phyloP scores from a whole-genome alignment of 2,113 vertebrate genomes.

The Clarias macrocephalus region DNA sequence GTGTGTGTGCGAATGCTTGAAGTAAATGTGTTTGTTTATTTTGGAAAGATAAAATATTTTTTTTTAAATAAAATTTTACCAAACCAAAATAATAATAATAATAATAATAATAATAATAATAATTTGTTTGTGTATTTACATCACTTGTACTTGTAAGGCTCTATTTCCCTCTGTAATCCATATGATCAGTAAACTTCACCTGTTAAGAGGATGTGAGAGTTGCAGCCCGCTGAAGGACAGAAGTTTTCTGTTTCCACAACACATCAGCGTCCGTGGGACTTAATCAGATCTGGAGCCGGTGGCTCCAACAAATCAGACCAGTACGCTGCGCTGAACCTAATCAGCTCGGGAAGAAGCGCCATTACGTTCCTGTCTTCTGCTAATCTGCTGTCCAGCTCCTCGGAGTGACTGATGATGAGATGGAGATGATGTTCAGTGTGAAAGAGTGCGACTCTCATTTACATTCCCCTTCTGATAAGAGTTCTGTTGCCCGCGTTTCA shows the following conservation, averaged over 20 bases:
- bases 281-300: background rate
- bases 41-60: too few relatives aligned
- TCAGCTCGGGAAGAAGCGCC: background rate
- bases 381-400: constrained; percentile 13
- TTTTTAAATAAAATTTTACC: background rate
- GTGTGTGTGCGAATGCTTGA: too few relatives aligned
- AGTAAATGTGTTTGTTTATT: background rate
- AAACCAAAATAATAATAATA: background rate
- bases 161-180: too few relatives aligned
- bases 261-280: background rate
- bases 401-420: background rate
- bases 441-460: background rate
- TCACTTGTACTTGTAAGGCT: background rate
- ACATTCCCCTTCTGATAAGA: background rate
- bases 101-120: background rate
- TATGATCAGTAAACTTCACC: background rate
- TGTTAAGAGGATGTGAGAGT: constrained; percentile 28
- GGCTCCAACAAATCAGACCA: constrained; percentile 9
- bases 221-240: constrained; percentile 56
- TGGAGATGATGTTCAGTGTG: background rate
- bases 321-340: background rate
- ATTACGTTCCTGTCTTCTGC: background rate
- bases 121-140: background rate
- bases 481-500: background rate
- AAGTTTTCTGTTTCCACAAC: constrained; percentile 15